Evolutionary conservation across 2,113 vertebrate genomes (phyloP), one percentile per base, ranked within the genome.

Genomic region (Circaetus gallicus): DNA sequence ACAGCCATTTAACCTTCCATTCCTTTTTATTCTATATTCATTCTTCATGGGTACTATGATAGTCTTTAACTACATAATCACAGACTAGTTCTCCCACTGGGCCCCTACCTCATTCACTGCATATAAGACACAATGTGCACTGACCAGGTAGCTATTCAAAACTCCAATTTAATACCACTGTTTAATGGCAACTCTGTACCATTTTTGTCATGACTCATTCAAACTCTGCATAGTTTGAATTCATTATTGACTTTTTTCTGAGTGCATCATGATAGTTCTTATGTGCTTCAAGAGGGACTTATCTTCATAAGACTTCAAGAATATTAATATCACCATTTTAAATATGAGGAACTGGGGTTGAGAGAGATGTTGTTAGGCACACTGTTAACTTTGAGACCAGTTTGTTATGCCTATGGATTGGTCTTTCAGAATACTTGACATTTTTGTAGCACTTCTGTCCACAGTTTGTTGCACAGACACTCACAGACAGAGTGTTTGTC

Each of bases 101-200:
- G 12, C 3, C 17, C 21, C 13, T 7, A 10, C 21, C 6, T 50
- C 28, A 19, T 65, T 79, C 36, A 53, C 1, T 53, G 34, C 11
- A 82, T 25, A 1, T 4, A 59, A 66, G 45, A 34, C 31, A 71
- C 0, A 0, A 59, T 7, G 26, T 47, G 17, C 42, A 32, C 21
- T 45, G 38, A 58, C 12, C 63, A 89, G 36, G 40, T 15, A 38
- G 2, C 5, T 70, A 9, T 19, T 92, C 38, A 79, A 87, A 85
- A 70, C 7, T 26, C 22, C 53, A 83, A 6, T 21, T 36, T 81
- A 86, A 6, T 52, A 38, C 4, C 26, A 29, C 32, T 55, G 12
- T 28, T 80, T 63, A 63, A 8, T 32, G 29, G 24, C 38, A 90
- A 69, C 28, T 42, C 24, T 24, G 9, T 18, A 53, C 4, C 34